Evolutionary conservation across 2,797 vertebrate genomes (phyloP).

Genomic region (Atherinosoma microstoma): DNA sequence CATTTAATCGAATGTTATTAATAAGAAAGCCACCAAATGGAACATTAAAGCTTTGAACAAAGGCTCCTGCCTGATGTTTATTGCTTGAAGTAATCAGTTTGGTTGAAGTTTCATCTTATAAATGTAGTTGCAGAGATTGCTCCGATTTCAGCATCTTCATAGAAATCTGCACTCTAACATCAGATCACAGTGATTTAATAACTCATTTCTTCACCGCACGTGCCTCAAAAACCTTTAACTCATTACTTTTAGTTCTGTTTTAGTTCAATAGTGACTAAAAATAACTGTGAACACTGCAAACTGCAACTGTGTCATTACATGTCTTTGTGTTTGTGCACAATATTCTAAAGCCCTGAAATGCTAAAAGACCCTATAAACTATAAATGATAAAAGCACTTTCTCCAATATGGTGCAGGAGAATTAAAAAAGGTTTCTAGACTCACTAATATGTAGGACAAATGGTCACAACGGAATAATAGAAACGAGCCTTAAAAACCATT

Average conservation of each 20-base stretch:
- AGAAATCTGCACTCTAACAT: not conserved
- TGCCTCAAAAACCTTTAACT: not conserved
- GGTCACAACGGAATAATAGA: not conserved
- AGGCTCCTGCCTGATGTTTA: not conserved
- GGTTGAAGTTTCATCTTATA: not conserved
- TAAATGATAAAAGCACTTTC: not conserved
- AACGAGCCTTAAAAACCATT: not conserved
- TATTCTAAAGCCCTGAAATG: too few relatives aligned
- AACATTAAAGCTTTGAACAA: slow-evolving; percentile 55
- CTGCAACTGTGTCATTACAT: too few relatives aligned
- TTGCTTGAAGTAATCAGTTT: slow-evolving; percentile 1
- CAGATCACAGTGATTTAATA: not conserved
- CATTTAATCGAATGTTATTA: slow-evolving; percentile 33
- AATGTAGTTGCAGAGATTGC: not conserved
- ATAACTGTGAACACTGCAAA: too few relatives aligned
- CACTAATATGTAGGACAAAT: too few relatives aligned
- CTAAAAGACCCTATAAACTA: not conserved
- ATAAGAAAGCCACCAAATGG: not conserved
- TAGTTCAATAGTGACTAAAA: too few relatives aligned
- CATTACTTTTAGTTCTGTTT: too few relatives aligned
- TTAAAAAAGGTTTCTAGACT: too few relatives aligned
- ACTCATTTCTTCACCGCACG: not conserved
- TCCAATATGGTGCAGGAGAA: too few relatives aligned
- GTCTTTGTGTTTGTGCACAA: too few relatives aligned
- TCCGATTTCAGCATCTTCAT: not conserved